Evolutionary conservation across 64 coral and sea anemone genomes (phyloP).

Genomic region (Montipora foliosa): DNA sequence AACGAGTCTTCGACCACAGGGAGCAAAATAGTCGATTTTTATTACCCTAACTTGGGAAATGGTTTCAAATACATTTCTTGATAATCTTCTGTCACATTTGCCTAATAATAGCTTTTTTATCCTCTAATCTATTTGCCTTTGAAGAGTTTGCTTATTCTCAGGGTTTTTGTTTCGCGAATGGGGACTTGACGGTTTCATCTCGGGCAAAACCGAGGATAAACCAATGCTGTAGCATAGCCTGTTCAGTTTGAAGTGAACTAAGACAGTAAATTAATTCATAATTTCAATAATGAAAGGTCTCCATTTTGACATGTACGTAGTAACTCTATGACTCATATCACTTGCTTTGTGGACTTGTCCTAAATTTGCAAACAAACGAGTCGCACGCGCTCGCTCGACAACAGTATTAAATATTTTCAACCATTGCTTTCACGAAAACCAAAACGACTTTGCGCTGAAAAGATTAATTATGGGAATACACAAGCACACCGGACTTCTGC

Average conservation of each 20-base stretch:
- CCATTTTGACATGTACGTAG: neutral
- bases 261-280: neutral
- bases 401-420: neutral
- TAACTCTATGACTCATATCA: slow-evolving; percentile 25
- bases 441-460: neutral
- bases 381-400: neutral
- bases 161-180: neutral
- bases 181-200: neutral
- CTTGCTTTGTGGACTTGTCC: neutral
- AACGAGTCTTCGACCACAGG: neutral
- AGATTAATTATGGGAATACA: slow-evolving; percentile 14
- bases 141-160: neutral
- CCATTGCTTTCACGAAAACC: neutral
- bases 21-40: neutral
- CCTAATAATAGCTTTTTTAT: slow-evolving; percentile 58
- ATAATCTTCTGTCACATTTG: slow-evolving; percentile 57
- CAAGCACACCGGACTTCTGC: neutral
- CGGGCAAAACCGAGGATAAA: neutral
- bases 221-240: neutral
- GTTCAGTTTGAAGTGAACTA: no score
- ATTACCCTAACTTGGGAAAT: slow-evolving; percentile 31
- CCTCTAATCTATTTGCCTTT: slow-evolving; percentile 55
- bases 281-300: slow-evolving; percentile 19
- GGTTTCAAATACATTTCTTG: slow-evolving; percentile 33
- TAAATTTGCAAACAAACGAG: neutral